Base-by-base conservation (phyloP, 1,140 invertebrate genomes). In the Achatina immaculata region DNA sequence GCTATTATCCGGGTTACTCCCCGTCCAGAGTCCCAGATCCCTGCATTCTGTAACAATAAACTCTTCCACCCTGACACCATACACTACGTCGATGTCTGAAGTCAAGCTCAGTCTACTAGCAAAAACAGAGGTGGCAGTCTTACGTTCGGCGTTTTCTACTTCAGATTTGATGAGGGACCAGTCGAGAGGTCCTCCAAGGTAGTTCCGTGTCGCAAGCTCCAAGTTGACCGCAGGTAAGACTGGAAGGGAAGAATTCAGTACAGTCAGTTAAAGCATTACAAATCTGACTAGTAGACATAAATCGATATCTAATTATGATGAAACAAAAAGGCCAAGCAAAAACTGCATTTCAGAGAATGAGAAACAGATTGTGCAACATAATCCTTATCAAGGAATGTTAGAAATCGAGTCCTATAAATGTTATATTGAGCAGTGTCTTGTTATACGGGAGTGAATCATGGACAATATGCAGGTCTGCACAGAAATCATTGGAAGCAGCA, bases 121-220 rank as follows among this genome's bases (percentile, higher is more conserved):
- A 78, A 85, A 83, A 9, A 87, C 16, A 6, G 90, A 87, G 16
- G 84, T 73, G 1, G 77, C 83, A 4, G 85, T 81, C 34, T 85
- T 87, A n/a, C 81, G 42, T 16, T 88, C 81, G 0, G 88, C 87
- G n/a, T 66, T 82, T 45, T 81, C 58, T 31, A 90, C 85, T 1
- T 89, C 84, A 1, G 79, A 68, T 36, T 84, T 78, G 31, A 89
- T 78, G 36, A 82, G 38, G 0, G 83, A 48, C 83, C 81, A 87
- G 51, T 89, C 87, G 16, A 90, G 78, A 19, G 88, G 84, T 7
- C 86, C 88, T 0, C 88, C 88, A 24, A 90, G 84, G 80, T 90
- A 90, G 81, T 90, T 89, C 55, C 86, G 80, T 9, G 90, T 90
- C 0, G 87, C 89, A 19, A 90, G 81, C 68, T 90, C 89, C 34